These are phyloP conservation scores for Micrasema minimum DNA, from an alignment of 1,140 invertebrate genomes.

Conservation along the genomic window DNA sequence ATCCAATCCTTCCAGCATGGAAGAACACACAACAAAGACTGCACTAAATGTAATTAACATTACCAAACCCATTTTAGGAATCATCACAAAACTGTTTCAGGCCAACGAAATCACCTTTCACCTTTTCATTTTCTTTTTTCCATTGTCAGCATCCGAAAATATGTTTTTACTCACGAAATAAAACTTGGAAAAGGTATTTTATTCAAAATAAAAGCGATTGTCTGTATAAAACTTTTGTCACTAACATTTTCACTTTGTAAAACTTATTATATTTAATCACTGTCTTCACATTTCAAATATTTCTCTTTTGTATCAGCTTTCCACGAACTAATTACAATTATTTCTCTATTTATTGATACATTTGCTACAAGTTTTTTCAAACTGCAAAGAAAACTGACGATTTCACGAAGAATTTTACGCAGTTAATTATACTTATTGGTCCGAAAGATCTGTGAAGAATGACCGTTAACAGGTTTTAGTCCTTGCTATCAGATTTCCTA, in stretches of 20 bases:
- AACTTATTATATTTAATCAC: not conserved
- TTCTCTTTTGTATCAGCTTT: not conserved
- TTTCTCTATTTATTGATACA: too few relatives aligned
- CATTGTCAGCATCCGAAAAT: conserved; percentile 4
- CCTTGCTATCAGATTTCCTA: conserved; percentile 9
- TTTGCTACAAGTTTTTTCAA: too few relatives aligned
- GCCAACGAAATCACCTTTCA: conserved; percentile 18
- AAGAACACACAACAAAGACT: conserved; percentile 8
- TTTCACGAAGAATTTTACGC: too few relatives aligned
- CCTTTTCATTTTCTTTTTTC: conserved; percentile 29
- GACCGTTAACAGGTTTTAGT: conserved; percentile 3
- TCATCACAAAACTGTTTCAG: not conserved
- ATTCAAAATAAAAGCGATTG: conserved; percentile 11
- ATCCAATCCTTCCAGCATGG: conserved; percentile 1
- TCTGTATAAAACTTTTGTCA: conserved; percentile 27
- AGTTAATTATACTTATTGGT: too few relatives aligned
- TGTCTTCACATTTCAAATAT: conserved; percentile 27
- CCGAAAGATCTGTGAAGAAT: not conserved
- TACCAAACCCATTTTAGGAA: conserved; percentile 12
- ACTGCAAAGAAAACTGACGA: too few relatives aligned
- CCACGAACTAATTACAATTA: too few relatives aligned
- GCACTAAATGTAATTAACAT: not conserved
- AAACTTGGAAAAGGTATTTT: not conserved
- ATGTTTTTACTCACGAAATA: conserved; percentile 5
- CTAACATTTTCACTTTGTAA: conserved; percentile 17